Percentiles rank a stretch among this genome's conserved stretches.
phyloP scores from a whole-genome alignment of 2,888 invertebrate genomes.

The Eretmocerus hayati region DNA sequence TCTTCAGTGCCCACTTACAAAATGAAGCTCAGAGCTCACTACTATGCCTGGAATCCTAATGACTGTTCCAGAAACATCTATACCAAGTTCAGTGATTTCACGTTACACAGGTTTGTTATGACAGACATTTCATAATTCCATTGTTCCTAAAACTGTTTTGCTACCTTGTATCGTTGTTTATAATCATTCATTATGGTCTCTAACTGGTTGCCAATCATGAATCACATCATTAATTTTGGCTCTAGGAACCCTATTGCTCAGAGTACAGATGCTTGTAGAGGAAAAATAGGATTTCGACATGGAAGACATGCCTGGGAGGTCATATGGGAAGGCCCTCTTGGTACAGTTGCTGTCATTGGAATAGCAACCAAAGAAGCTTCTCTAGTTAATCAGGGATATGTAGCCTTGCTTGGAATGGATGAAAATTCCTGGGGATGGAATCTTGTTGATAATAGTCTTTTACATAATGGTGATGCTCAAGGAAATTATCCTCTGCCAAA shows the following conservation, averaged over 20 bases:
- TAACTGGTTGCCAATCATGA: too few species aligned
- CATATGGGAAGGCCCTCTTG: conserved; percentile 96
- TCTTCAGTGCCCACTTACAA: conserved; percentile 84
- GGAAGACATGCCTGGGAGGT: conserved; percentile 98
- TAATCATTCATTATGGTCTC: too few species aligned
- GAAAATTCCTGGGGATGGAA: conserved; percentile 99
- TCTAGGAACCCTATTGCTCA: conserved; percentile 95
- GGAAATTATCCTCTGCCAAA: conserved; percentile 90
- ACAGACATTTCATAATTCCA: not conserved
- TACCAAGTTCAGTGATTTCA: conserved; percentile 94
- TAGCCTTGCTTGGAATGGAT: conserved; percentile 88
- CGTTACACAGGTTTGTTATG: conserved; percentile 70
- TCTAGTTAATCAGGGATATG: conserved; percentile 90
- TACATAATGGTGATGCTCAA: conserved; percentile 93
- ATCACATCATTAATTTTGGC: not conserved
- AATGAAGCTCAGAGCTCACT: conserved; percentile 86
- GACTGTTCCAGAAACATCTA: conserved; percentile 97
- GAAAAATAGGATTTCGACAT: conserved; percentile 82
- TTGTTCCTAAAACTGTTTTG: too few species aligned
- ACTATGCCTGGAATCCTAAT: conserved; percentile 94
- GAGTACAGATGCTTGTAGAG: conserved; percentile 91
- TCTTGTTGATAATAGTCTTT: conserved; percentile 91
- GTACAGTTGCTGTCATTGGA: conserved; percentile 96
- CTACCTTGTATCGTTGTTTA: too few species aligned
- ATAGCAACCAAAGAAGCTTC: conserved; percentile 91